Percentiles rank a stretch among this genome's conserved stretches.
phyloP scores from a whole-genome alignment of 2,888 invertebrate species.

The Rhagium mordax region DNA sequence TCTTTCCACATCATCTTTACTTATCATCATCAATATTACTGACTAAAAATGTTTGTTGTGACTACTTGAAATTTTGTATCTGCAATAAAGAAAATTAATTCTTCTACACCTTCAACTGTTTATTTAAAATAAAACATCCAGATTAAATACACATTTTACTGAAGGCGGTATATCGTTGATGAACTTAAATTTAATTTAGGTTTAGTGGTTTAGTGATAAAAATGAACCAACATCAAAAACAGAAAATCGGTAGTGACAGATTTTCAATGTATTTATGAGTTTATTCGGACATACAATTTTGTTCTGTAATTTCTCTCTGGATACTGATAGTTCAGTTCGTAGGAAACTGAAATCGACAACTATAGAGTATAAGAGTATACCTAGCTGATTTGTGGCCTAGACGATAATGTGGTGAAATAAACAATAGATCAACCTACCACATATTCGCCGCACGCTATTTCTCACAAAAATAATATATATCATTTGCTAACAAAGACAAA shows the following conservation, averaged over 20 bases:
- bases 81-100: not conserved
- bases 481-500: too few relatives aligned
- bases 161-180: not conserved
- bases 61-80: too few relatives aligned
- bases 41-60: too few relatives aligned
- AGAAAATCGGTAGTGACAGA: not conserved
- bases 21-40: too few relatives aligned
- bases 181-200: not conserved
- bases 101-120: not conserved
- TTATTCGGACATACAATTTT: not conserved
- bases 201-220: not conserved
- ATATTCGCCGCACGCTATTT: too few relatives aligned
- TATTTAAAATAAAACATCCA: not conserved
- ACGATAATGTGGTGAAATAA: too few relatives aligned
- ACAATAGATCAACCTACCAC: too few relatives aligned
- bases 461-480: too few relatives aligned
- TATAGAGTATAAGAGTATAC: not conserved
- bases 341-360: too few relatives aligned
- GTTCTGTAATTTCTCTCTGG: not conserved
- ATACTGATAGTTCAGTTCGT: not conserved
- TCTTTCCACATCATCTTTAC: too few relatives aligned
- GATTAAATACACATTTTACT: not conserved
- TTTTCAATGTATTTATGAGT: not conserved
- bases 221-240: not conserved
- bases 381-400: too few relatives aligned